A percentile compares a stretch with the other conserved stretches of the same genome.
These are phyloP conservation scores for Bombus superbus DNA, from an alignment of 1,140 invertebrate genomes.

Conservation along the genomic window DNA sequence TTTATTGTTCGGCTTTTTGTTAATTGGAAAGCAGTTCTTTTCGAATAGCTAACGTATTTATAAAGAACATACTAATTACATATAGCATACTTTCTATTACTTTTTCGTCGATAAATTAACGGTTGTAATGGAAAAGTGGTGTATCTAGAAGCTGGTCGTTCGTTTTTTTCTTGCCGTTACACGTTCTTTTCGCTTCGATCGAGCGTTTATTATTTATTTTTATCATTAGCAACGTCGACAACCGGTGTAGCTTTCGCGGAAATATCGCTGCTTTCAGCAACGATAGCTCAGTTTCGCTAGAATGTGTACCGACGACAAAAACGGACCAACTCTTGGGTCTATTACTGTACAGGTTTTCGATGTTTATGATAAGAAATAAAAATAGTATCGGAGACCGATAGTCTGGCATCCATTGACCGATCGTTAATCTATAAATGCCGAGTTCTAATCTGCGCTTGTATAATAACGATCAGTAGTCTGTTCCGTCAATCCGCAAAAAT, in stretches of 20 bases:
- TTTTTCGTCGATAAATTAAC: neutral
- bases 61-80: neutral
- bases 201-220: conserved; percentile 6
- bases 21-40: neutral
- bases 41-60: neutral
- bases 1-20: neutral
- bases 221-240: neutral
- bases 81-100: neutral
- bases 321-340: conserved; percentile 11
- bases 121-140: neutral
- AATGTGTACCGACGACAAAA: neutral
- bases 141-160: neutral
- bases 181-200: neutral
- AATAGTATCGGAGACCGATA: conserved; percentile 37
- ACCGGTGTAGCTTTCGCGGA: conserved; percentile 14
- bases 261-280: neutral
- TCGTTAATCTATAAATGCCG: conserved; percentile 69
- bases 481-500: conserved; percentile 46
- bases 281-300: conserved; percentile 1
- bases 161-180: conserved; percentile 15
- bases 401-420: conserved; percentile 26
- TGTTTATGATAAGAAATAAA: conserved; percentile 43
- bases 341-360: conserved; percentile 23
- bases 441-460: conserved; percentile 4
- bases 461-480: conserved; percentile 10